These are phyloP conservation scores for Boloria euphrosyne DNA, from an alignment of 2,888 invertebrate genomes.

Conservation along the genomic window DNA sequence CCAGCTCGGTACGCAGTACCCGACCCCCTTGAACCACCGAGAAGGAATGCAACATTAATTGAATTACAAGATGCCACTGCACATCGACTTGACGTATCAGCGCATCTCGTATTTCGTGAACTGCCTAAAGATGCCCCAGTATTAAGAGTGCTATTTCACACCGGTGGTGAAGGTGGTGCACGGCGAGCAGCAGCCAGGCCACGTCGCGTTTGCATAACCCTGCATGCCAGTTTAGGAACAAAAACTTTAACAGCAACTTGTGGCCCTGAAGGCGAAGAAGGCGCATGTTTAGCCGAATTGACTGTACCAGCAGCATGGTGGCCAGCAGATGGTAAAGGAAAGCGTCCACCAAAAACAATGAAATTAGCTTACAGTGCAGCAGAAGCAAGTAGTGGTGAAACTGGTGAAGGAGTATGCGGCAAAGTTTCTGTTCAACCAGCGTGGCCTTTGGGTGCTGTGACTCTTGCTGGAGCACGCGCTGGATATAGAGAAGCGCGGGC, in stretches of 20 bases:
- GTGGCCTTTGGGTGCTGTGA: constrained; percentile 85
- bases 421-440: constrained; percentile 85
- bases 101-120: constrained; percentile 94
- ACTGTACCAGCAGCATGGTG: constrained; percentile 96
- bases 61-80: constrained; percentile 85
- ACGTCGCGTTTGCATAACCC: constrained; percentile 90
- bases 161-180: constrained; percentile 92
- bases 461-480: constrained; percentile 88
- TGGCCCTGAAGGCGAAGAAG: constrained; percentile 95
- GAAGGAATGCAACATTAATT: constrained; percentile 81
- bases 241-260: constrained; percentile 92
- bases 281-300: constrained; percentile 94
- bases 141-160: constrained; percentile 95
- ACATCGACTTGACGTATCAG: constrained; percentile 94
- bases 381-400: constrained; percentile 88
- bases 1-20: constrained; percentile 94
- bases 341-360: constrained; percentile 87
- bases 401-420: constrained; percentile 87
- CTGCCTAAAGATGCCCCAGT: constrained; percentile 95
- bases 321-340: constrained; percentile 85
- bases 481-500: constrained; percentile 93
- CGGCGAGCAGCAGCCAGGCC: constrained; percentile 86
- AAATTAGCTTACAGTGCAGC: constrained; percentile 94
- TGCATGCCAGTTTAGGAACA: constrained; percentile 86
- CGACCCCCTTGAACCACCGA: constrained; percentile 87